phyloP scores from a whole-genome alignment of 2,888 invertebrate genomes.

The Ophion ellenae region DNA sequence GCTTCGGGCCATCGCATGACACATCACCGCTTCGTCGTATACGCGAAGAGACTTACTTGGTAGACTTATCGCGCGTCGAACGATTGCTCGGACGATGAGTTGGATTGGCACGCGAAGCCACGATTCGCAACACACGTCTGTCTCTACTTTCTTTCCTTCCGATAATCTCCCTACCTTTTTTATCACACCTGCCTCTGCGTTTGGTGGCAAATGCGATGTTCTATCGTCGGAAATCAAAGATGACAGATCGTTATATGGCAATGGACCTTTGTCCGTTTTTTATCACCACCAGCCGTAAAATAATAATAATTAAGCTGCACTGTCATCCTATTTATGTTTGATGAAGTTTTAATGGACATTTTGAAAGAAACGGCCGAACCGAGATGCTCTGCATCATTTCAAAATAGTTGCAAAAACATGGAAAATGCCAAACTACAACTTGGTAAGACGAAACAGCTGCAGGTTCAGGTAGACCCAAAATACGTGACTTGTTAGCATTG shows the following conservation, averaged over 20 bases:
- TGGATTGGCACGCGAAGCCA: conserved; percentile 66
- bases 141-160: conserved; percentile 22
- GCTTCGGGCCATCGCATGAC: conserved; percentile 54
- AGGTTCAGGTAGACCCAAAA: too few species aligned
- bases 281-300: neutral
- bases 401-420: too few species aligned
- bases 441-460: too few species aligned
- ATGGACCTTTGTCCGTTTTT: neutral
- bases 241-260: neutral
- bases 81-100: conserved; percentile 65
- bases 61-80: conserved; percentile 65
- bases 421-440: too few species aligned
- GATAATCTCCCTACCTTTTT: neutral
- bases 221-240: neutral
- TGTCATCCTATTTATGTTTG: too few species aligned
- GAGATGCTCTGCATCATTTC: too few species aligned
- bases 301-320: too few species aligned
- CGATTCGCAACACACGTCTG: neutral
- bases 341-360: too few species aligned
- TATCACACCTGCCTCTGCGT: conserved; percentile 6
- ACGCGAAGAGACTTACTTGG: conserved; percentile 48
- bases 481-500: neutral
- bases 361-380: too few species aligned
- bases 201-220: conserved; percentile 22
- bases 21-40: conserved; percentile 53